Evolutionary conservation across 2,888 invertebrate species (phyloP).

Genomic region (Synanthedon vespiformis): DNA sequence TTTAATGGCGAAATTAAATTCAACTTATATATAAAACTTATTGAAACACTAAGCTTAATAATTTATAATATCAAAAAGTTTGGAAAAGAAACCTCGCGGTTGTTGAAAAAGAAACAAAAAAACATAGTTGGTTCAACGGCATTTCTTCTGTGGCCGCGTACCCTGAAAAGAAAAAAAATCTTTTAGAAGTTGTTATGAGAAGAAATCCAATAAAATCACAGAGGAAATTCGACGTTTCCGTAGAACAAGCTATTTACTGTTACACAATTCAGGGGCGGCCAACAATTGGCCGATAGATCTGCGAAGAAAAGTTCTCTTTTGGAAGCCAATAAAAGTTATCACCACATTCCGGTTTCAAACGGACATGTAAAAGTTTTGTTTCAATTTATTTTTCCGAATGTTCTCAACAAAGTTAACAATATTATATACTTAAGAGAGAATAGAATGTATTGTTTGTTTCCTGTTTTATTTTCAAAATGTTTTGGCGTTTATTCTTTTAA

Average conservation of each 20-base stretch:
- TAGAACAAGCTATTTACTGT: conserved; percentile 53
- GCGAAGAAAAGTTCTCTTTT: conserved; percentile 46
- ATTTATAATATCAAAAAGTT: no score
- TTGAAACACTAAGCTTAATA: no score
- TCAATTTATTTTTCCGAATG: background rate
- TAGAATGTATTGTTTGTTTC: background rate
- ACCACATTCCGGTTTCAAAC: conserved; percentile 33
- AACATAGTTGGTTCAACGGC: no score
- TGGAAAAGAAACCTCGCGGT: no score
- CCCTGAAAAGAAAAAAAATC: conserved; percentile 23
- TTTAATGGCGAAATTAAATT: no score
- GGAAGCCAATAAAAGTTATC: conserved; percentile 54
- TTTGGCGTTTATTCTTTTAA: no score
- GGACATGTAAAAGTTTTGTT: conserved; percentile 19
- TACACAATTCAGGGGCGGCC: conserved; percentile 32
- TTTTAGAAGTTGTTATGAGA: conserved; percentile 45
- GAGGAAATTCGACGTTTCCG: conserved; percentile 43
- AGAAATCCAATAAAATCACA: conserved; percentile 49
- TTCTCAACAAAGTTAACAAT: background rate
- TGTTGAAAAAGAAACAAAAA: no score
- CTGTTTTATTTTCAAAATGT: background rate
- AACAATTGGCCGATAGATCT: conserved; percentile 34
- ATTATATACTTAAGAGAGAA: background rate
- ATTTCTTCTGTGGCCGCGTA: conserved; percentile 3
- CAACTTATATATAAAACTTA: no score